Percentiles rank a stretch among this genome's conserved stretches.
Evolutionary conservation across 2,888 invertebrate genomes (phyloP).

Genomic region (Rhopalosiphum nymphaeae): DNA sequence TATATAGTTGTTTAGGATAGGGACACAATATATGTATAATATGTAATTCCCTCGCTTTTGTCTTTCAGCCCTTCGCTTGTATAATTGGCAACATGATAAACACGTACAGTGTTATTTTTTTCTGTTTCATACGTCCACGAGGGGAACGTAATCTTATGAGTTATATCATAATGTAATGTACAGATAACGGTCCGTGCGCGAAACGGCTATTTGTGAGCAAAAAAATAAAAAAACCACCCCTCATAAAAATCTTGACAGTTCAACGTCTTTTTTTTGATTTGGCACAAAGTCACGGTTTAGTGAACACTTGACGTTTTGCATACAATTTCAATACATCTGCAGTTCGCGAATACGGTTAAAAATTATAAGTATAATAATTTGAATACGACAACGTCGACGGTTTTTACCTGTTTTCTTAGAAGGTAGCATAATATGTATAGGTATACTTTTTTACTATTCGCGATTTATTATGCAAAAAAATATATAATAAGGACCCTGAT

Average conservation of each 20-base stretch:
- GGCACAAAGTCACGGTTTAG: constrained; percentile 63
- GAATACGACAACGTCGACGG: constrained; percentile 52
- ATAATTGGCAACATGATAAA: constrained; percentile 64
- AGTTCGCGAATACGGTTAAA: constrained; percentile 41
- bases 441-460: constrained; percentile 27
- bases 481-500: constrained; percentile 54
- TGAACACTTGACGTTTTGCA: constrained; percentile 63
- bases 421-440: background rate
- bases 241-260: constrained; percentile 60
- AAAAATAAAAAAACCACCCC: constrained; percentile 50
- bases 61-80: constrained; percentile 46
- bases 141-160: constrained; percentile 41
- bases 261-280: constrained; percentile 65
- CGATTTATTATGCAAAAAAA: constrained; percentile 55
- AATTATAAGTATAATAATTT: constrained; percentile 29
- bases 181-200: constrained; percentile 55
- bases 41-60: constrained; percentile 51
- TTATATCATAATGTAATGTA: constrained; percentile 20
- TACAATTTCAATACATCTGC: constrained; percentile 63
- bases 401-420: constrained; percentile 62
- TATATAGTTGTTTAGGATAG: constrained; percentile 43
- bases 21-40: background rate
- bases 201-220: constrained; percentile 31
- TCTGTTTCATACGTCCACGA: constrained; percentile 6
- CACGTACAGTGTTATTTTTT: constrained; percentile 56